phyloP scores from a whole-genome alignment of 2,797 vertebrate genomes.

The Petrocephalus schoutedeni region DNA sequence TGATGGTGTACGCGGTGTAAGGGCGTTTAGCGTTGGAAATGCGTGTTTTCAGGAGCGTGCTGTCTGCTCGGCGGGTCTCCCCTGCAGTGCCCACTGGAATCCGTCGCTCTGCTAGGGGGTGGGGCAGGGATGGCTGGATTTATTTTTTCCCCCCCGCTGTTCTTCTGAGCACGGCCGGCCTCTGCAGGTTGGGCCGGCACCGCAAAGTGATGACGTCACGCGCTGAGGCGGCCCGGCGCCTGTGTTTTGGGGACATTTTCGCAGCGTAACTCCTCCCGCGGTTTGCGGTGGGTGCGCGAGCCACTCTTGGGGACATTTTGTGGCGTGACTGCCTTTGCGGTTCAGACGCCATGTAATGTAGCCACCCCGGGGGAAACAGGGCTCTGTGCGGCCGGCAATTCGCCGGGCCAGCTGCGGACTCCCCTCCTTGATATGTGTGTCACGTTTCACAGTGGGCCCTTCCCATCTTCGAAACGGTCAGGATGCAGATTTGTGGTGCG shows the following conservation, averaged over 20 bases:
- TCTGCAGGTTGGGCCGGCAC: constrained; percentile 17
- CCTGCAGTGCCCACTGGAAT: constrained; percentile 40
- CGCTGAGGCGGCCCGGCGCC: constrained; percentile 19
- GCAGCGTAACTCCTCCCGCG: background rate
- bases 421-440: constrained; percentile 32
- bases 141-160: background rate
- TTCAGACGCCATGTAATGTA: constrained; percentile 27
- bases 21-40: background rate
- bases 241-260: background rate
- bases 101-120: constrained; percentile 32
- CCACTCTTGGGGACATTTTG: constrained; percentile 56
- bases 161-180: background rate
- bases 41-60: constrained; percentile 52
- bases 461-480: constrained; percentile 44
- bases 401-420: constrained; percentile 24
- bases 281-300: background rate
- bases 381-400: constrained; percentile 38
- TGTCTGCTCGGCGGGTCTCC: constrained; percentile 53
- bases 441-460: constrained; percentile 17
- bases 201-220: constrained; percentile 18
- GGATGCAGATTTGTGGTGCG: constrained; percentile 39
- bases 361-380: constrained; percentile 32
- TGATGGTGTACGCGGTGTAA: background rate
- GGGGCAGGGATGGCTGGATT: constrained; percentile 5
- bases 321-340: constrained; percentile 33